Evolutionary conservation across 2,888 invertebrate genomes (phyloP).

Genomic region (Allacma fusca): DNA sequence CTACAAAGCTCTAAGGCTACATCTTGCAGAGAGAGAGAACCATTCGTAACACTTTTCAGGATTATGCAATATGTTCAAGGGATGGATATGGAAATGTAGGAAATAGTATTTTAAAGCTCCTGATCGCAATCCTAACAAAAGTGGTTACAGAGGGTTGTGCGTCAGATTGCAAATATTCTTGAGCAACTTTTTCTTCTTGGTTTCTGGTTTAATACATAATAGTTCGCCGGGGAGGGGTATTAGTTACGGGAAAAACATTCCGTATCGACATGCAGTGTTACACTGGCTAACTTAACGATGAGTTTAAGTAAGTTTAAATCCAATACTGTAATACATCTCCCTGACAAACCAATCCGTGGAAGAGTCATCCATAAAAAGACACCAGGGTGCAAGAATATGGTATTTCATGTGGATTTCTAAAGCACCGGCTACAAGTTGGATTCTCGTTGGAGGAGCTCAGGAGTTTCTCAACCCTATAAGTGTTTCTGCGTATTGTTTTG

Average conservation of each 20-base stretch:
- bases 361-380: neutral
- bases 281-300: neutral
- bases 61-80: too few species aligned
- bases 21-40: too few species aligned
- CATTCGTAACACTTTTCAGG: too few species aligned
- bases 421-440: neutral
- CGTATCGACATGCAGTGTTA: neutral
- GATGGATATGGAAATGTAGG: too few species aligned
- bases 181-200: neutral
- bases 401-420: neutral
- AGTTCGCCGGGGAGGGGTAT: neutral
- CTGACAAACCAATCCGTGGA: neutral
- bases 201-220: neutral
- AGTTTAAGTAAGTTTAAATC: too few species aligned
- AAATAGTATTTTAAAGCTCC: too few species aligned
- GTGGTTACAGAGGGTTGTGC: neutral
- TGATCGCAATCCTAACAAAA: neutral
- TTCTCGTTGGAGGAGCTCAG: neutral
- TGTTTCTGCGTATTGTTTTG: too few species aligned
- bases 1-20: too few species aligned
- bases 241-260: constrained; percentile 5
- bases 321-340: neutral
- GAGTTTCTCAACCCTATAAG: neutral
- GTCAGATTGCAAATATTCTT: neutral
- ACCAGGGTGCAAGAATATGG: constrained; percentile 12